These are phyloP conservation scores for Elanus axillaris DNA, from an alignment of 2,113 vertebrate species.

Conservation along the genomic window DNA sequence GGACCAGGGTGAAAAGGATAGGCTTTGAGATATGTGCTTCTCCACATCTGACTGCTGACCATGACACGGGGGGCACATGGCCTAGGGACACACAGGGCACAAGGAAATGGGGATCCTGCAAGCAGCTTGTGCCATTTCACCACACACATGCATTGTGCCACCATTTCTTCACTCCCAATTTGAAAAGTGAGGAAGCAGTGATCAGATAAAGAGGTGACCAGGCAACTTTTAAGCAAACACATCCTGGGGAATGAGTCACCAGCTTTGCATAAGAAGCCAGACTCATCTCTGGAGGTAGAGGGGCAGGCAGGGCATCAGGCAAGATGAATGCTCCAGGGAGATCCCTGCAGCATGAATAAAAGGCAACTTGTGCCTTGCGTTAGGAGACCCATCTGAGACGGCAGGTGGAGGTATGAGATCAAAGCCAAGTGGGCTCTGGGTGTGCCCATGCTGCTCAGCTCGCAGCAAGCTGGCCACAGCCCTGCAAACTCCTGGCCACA, in stretches of 20 bases:
- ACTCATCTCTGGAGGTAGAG: not conserved
- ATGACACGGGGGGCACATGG: rapidly evolving
- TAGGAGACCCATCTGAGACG: not conserved
- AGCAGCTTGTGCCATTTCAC: not conserved
- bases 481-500: rapidly evolving
- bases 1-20: not conserved
- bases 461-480: rapidly evolving
- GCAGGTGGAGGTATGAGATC: not conserved
- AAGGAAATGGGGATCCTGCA: not conserved
- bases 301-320: not conserved
- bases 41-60: not conserved
- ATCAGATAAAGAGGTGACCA: not conserved
- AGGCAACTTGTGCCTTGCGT: not conserved
- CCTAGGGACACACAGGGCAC: not conserved
- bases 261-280: not conserved
- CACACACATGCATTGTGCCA: rapidly evolving
- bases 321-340: rapidly evolving
- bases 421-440: rapidly evolving
- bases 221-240: not conserved
- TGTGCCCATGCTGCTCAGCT: not conserved
- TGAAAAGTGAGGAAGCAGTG: not conserved
- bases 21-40: not conserved
- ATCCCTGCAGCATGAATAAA: not conserved
- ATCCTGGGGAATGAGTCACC: not conserved
- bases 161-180: not conserved